These are phyloP conservation scores for Piaya cayana DNA, from an alignment of 2,113 vertebrate species.

Conservation along the genomic window DNA sequence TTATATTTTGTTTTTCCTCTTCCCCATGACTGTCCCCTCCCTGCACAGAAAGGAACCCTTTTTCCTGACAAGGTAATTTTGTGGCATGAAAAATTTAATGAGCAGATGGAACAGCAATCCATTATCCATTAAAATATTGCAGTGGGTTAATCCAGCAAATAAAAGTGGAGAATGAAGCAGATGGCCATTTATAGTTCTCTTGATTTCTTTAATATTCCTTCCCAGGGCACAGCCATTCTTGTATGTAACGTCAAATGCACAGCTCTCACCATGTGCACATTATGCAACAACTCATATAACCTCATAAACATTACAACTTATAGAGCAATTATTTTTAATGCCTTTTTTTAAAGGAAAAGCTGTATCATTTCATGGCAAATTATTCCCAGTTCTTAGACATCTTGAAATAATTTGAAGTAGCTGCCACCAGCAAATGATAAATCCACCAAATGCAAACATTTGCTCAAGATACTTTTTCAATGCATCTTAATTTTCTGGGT, in stretches of 20 bases:
- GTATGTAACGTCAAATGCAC: slow-evolving; percentile 73
- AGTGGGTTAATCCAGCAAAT: slow-evolving; percentile 75
- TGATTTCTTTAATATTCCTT: slow-evolving; percentile 75
- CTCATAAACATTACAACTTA: slow-evolving; percentile 69
- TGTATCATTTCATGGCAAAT: slow-evolving; percentile 25
- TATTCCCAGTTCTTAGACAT: slow-evolving; percentile 34
- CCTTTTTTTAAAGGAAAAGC: slow-evolving; percentile 52
- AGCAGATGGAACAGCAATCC: slow-evolving; percentile 67
- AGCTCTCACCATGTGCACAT: slow-evolving; percentile 70
- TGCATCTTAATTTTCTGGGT: background rate
- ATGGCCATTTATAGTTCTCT: slow-evolving; percentile 74
- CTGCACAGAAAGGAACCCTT: slow-evolving; percentile 34
- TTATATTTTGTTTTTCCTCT: background rate
- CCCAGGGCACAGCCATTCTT: slow-evolving; percentile 60
- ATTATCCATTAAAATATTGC: slow-evolving; percentile 77
- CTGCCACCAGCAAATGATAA: slow-evolving; percentile 45
- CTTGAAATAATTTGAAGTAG: slow-evolving; percentile 46
- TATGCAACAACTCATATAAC: slow-evolving; percentile 66
- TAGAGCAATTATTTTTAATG: slow-evolving; percentile 66
- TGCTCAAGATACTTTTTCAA: background rate
- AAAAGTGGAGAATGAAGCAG: slow-evolving; percentile 74
- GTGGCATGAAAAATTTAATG: slow-evolving; percentile 49
- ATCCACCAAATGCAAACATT: background rate
- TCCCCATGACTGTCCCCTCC: background rate
- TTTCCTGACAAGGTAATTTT: slow-evolving; percentile 20